phyloP scores from a whole-genome alignment of 1,140 invertebrate genomes.

The Ceratina japonica region DNA sequence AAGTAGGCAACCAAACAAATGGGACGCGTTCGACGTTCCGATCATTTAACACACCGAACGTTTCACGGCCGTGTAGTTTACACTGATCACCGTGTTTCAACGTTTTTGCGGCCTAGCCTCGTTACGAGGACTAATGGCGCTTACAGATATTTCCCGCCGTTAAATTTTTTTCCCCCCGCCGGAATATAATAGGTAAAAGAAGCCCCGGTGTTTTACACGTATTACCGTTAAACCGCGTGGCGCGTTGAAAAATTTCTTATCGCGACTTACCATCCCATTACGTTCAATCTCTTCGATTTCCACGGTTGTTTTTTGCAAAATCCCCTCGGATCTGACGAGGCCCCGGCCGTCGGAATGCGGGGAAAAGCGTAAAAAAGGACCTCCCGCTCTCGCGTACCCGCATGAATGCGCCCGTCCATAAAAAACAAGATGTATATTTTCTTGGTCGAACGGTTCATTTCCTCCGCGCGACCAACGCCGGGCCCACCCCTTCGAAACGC shows the following conservation, averaged over 20 bases:
- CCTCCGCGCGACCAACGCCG: not conserved
- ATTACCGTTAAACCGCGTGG: slow-evolving; percentile 33
- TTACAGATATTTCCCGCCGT: slow-evolving; percentile 18
- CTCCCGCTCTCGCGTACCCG: too few species aligned
- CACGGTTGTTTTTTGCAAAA: not conserved
- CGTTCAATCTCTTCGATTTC: slow-evolving; percentile 35
- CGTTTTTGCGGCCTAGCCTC: slow-evolving; percentile 24
- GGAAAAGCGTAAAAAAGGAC: not conserved
- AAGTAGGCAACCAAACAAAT: not conserved
- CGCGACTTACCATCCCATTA: slow-evolving; percentile 1
- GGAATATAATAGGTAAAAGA: slow-evolving; percentile 11
- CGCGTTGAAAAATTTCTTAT: slow-evolving; percentile 36
- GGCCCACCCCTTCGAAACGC: not conserved
- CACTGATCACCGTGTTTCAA: slow-evolving; percentile 30
- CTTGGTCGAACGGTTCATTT: slow-evolving; percentile 15
- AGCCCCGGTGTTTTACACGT: slow-evolving; percentile 22
- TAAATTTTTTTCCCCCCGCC: slow-evolving; percentile 22
- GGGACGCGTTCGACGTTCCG: not conserved
- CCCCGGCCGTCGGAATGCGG: not conserved
- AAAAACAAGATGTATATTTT: slow-evolving; percentile 16
- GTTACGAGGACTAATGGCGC: slow-evolving; percentile 27
- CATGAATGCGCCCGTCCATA: not conserved
- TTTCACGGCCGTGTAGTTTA: slow-evolving; percentile 27
- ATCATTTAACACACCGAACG: not conserved
- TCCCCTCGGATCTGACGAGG: not conserved